phyloP scores from a whole-genome alignment of 2,797 vertebrate species.

The Brachyrhaphis roseni region DNA sequence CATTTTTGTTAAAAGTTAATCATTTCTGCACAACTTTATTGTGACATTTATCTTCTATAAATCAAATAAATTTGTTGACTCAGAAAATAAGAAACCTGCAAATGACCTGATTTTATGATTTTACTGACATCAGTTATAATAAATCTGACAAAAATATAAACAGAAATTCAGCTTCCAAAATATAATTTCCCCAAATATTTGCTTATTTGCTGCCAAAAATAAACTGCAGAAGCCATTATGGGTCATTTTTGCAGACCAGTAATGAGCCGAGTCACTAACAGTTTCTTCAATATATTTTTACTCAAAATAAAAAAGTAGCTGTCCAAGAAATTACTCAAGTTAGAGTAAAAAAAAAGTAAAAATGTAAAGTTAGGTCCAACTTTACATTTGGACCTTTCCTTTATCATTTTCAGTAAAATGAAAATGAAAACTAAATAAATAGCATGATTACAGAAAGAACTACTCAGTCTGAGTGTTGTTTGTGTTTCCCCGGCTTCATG shows the following conservation, averaged over 20 bases:
- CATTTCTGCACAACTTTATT: background rate
- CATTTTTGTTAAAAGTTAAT: background rate
- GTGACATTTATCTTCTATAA: background rate
- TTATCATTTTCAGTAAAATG: too few relatives aligned
- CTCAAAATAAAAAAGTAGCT: too few relatives aligned
- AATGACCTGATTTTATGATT: background rate
- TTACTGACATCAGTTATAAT: background rate
- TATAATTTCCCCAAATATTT: background rate
- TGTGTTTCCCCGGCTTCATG: conserved; percentile 8
- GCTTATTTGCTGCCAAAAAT: background rate
- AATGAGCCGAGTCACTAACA: background rate
- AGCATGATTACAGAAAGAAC: too few relatives aligned
- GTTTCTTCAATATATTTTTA: too few relatives aligned
- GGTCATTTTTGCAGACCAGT: background rate
- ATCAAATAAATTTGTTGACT: background rate
- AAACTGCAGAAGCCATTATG: background rate
- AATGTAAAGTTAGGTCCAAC: too few relatives aligned
- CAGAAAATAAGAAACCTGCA: background rate
- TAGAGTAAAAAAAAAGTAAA: too few relatives aligned
- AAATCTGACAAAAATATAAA: background rate
- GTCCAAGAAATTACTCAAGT: too few relatives aligned
- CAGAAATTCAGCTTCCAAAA: background rate
- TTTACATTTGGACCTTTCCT: too few relatives aligned
- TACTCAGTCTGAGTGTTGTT: background rate
- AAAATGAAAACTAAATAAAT: too few relatives aligned